Evolutionary conservation across 2,888 invertebrate species (phyloP), one percentile per base, ranked within the genome.

Genomic region (Rhagophthalmus giganteus): DNA sequence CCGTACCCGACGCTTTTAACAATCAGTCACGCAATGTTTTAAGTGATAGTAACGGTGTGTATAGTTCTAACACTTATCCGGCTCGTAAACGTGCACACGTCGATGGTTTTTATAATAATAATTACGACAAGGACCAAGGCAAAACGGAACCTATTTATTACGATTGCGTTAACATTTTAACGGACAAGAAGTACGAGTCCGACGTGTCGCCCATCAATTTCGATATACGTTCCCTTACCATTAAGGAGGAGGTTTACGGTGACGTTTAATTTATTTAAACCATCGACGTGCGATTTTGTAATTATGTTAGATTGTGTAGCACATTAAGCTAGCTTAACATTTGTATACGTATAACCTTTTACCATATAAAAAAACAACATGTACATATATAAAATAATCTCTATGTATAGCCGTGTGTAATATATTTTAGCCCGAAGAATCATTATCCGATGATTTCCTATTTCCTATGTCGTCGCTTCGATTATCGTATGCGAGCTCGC

Each of bases 391-490:
- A n/a, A n/a, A n/a, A n/a, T n/a, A n/a, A n/a, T n/a, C n/a, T n/a
- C n/a, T n/a, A n/a, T n/a, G 30, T 40, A 30, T 55, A 55, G 51
- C 63, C 55, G 56, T 63, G 53, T 61, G 52, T 57, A 56, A 27
- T 42, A 45, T 57, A 62, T 72, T 78, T 74, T 82, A 95, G 94
- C 94, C 95, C 74, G 93, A 94, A 75, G 94, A 96, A 79, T 91
- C 93, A 75, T 83, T 96, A 75, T 94, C 94, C 69, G 97, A 98
- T 78, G 96, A 98, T 84, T 95, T 96, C 86, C 87, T 97, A 73
- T 97, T 97, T 83, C 96, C 96, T 73, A 95, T 96, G 95, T 92
- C 92, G 65, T 90, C 91, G 71, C 86, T 93, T 74, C 88, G 94
- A 73, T 81, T 95, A 64, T 95, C 95, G 71, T 95, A 94, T 78